These are phyloP conservation scores for Ctenicera cuprea DNA, from an alignment of 2,888 invertebrate genomes.

Conservation along the genomic window DNA sequence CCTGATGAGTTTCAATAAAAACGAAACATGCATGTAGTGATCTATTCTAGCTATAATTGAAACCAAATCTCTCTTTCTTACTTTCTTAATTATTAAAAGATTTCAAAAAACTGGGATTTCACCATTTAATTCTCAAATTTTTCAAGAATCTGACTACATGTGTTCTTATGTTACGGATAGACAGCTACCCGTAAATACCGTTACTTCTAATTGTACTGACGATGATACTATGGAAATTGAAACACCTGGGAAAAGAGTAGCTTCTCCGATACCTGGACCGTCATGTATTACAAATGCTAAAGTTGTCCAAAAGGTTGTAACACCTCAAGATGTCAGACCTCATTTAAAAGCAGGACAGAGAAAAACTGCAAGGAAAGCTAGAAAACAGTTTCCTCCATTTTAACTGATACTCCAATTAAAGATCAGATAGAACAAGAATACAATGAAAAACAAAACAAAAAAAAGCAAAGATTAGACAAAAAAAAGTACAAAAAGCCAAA, in stretches of 20 bases:
- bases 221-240: neutral
- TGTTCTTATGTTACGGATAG: conserved; percentile 34
- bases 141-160: conserved; percentile 48
- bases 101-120: conserved; percentile 58
- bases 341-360: conserved; percentile 33
- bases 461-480: conserved; percentile 7
- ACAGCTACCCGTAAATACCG: neutral
- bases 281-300: neutral
- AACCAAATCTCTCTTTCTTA: too few relatives aligned
- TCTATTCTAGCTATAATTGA: too few relatives aligned
- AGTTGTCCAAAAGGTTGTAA: neutral
- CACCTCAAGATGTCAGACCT: conserved; percentile 24
- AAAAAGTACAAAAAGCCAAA: conserved; percentile 6
- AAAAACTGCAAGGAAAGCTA: conserved; percentile 43
- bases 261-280: neutral
- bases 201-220: neutral
- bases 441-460: conserved; percentile 15
- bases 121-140: conserved; percentile 48
- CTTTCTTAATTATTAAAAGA: conserved; percentile 58
- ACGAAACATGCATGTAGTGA: too few relatives aligned
- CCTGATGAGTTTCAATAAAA: too few relatives aligned
- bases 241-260: neutral
- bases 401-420: conserved; percentile 53
- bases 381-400: conserved; percentile 48
- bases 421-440: conserved; percentile 12